Evolutionary conservation across 2,113 vertebrate genomes (phyloP), one percentile per base, ranked within the genome.

Genomic region (Empidonax traillii): DNA sequence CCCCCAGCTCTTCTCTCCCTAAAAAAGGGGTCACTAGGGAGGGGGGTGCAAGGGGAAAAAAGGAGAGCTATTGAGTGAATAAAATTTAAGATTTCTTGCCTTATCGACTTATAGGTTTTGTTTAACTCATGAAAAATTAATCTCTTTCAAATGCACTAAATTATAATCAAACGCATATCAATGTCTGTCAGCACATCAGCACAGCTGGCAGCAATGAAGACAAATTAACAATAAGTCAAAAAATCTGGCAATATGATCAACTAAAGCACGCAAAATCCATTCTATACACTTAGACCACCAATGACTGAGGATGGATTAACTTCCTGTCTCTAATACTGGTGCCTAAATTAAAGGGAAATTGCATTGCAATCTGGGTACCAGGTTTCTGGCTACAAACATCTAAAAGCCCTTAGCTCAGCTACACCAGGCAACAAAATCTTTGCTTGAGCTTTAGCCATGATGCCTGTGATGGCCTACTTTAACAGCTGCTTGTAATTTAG

Each of bases 131-230:
- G 65, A 97, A 97, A 95, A 96, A 95, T 62, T 72, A 90, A 95
- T 95, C 82, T 94, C 66, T 92, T 95, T 96, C 89, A 93, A 96
- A 95, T 73, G 55, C 61, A 77, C 58, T 96, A 97, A 94, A 88
- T 95, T 96, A 95, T 94, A 67, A 97, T 71, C 63, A 92, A 96
- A 91, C 33, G 69, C 68, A 51, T 97, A 98, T 96, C 91, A 92
- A 95, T 95, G 96, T 98, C 97, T 98, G 97, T 97, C 95, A 97
- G 92, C 96, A 96, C 97, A 97, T 97, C 96, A 89, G 96, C 97
- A 98, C 98, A 98, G 98, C 98, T 99, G 99, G 98, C 95, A 98
- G 93, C 96, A 97, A 98, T 98, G 94, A 98, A 97, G 96, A 96
- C 97, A 98, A 98, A 98, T 98, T 98, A 98, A 97, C 95, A 97